Evolutionary conservation across 1,140 invertebrate species (phyloP), one percentile per base, ranked within the genome.

Genomic region (Pinna nobilis): DNA sequence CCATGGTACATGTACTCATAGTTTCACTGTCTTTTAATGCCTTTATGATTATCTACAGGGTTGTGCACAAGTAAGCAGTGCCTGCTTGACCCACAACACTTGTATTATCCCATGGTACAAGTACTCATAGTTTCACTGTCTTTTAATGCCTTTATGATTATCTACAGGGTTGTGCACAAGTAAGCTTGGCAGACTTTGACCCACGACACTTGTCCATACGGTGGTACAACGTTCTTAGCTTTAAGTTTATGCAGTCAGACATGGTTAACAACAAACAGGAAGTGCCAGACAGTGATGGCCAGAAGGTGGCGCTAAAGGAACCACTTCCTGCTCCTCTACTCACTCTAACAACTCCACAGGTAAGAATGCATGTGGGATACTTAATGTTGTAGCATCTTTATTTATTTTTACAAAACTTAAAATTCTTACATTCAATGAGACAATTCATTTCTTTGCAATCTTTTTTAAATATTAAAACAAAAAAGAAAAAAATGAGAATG

Each of bases 191-290:
- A 65, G 96, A 98, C 89, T 98, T 98, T 86, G 94, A 94, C 86
- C 92, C 94, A 1, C 94, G 96, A 73, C 91, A 91, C 15, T 92
- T 93, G 30, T 94, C 93, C 20, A 91, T 94, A 30, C 95, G 95
- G 87, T 98, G 97, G 97, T 98, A 98, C 90, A 98, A 98, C 86
- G 94, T 98, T 65, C 91, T 98, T 15, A 95, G 95, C 82, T 95
- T 96, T 85, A 93, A 94, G 80, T 95, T 94, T 84, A 94, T 97
- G 92, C 94, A 94, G 79, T 88, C 90, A 30, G 87, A 89, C 53
- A 67, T 28, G 25, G 47, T 44, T 25, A 57, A 49, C 25, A n/a
- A 41, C 25, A 66, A 30, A 20, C 55, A 59, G 20, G 32, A 30
- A 59, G 30, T 35, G n/a, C 53, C 53, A 59, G 66, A 47, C 35